A percentile compares a stretch with the other conserved stretches of the same genome.
These are phyloP conservation scores for Drosophila pachea DNA, from an alignment of 1,140 invertebrate genomes.

Conservation along the genomic window DNA sequence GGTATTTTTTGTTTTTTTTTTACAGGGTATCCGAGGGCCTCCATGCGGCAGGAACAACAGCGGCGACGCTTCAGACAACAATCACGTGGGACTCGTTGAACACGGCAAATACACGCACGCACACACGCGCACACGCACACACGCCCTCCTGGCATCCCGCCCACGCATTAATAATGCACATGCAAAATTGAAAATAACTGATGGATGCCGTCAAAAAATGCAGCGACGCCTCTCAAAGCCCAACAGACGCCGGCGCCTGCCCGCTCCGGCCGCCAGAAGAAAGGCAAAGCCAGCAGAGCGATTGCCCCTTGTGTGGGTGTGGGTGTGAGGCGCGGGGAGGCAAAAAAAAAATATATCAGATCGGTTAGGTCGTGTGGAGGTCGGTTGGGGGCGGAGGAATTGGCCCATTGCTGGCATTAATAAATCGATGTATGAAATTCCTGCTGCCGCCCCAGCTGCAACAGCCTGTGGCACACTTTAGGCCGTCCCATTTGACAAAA, in stretches of 20 bases:
- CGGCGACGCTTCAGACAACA: conserved; percentile 22
- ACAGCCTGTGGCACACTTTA: conserved; percentile 69
- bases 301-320: too few relatives aligned
- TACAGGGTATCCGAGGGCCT: conserved; percentile 9
- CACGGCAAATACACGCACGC: conserved; percentile 11
- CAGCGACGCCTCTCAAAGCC: conserved; percentile 22
- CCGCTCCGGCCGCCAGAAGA: conserved; percentile 1
- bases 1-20: too few relatives aligned
- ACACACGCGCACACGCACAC: conserved; percentile 1
- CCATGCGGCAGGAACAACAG: conserved; percentile 42
- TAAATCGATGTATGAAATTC: conserved; percentile 72
- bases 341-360: conserved; percentile 29
- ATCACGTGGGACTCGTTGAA: conserved; percentile 33
- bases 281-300: conserved; percentile 6
- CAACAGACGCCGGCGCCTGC: neutral
- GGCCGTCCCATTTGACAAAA: conserved; percentile 70
- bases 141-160: neutral
- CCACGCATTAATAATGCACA: conserved; percentile 71
- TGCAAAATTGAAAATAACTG: conserved; percentile 73
- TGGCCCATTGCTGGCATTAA: conserved; percentile 67
- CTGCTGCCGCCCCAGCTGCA: conserved; percentile 35
- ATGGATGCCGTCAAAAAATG: conserved; percentile 73
- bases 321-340: too few relatives aligned
- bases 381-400: conserved; percentile 46
- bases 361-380: neutral